A percentile compares a stretch with the other conserved stretches of the same genome.
phyloP scores from a whole-genome alignment of 2,888 invertebrate genomes.

The Portevinia maculata region DNA sequence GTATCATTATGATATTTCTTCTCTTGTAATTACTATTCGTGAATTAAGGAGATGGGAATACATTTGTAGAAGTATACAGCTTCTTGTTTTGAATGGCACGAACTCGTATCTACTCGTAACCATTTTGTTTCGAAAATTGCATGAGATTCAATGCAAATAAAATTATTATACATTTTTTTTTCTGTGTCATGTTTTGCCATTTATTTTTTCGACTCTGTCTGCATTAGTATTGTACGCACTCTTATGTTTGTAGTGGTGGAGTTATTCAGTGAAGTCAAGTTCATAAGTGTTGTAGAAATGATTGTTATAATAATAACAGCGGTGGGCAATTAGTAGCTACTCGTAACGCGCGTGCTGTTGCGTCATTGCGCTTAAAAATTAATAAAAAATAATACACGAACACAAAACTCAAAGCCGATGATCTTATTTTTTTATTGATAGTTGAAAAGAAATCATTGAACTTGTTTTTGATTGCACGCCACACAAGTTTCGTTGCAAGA shows the following conservation, averaged over 20 bases:
- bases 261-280: constrained; percentile 54
- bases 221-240: background rate
- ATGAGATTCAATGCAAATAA: constrained; percentile 24
- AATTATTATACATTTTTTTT: constrained; percentile 36
- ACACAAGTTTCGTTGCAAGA: constrained; percentile 53
- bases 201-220: constrained; percentile 2
- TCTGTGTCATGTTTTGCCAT: constrained; percentile 44
- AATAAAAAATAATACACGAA: background rate
- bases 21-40: constrained; percentile 63
- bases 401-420: constrained; percentile 5
- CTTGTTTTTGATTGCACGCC: constrained; percentile 46
- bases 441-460: constrained; percentile 64
- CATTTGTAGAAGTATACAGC: background rate
- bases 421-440: constrained; percentile 8
- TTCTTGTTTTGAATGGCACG: background rate
- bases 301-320: constrained; percentile 33
- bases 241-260: background rate
- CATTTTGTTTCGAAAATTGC: constrained; percentile 12
- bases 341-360: constrained; percentile 35
- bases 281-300: constrained; percentile 63
- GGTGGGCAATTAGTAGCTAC: constrained; percentile 45
- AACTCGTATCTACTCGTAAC: background rate
- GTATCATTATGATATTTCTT: constrained; percentile 21
- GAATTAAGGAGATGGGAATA: constrained; percentile 45
- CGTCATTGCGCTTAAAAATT: background rate